Percentiles rank a stretch among this genome's conserved stretches.
These are phyloP conservation scores for Vireo griseus DNA, from an alignment of 2,797 vertebrate genomes.

Conservation along the genomic window DNA sequence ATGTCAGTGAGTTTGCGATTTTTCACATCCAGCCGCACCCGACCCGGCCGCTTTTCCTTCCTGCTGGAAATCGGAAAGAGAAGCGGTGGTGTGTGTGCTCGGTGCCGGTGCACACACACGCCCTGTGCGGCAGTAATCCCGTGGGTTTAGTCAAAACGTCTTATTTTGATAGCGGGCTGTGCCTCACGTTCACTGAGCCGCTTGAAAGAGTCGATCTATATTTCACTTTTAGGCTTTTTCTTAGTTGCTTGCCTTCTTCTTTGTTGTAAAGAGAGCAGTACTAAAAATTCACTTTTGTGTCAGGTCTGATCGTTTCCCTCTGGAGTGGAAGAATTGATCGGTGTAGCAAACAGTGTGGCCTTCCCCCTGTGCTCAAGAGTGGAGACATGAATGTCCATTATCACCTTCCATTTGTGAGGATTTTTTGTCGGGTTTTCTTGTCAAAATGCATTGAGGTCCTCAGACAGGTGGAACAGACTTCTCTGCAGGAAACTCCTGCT, in stretches of 20 bases:
- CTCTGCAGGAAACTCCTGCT: not conserved
- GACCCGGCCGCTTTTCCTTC: not conserved
- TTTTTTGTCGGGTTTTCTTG: rapidly evolving
- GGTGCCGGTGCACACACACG: not conserved
- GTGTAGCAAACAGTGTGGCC: not conserved
- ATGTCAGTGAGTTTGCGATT: not conserved
- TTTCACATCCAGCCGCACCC: not conserved
- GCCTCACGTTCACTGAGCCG: not conserved
- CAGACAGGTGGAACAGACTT: not conserved
- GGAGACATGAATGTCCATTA: too few species aligned
- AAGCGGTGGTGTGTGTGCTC: rapidly evolving
- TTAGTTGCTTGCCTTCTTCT: not conserved
- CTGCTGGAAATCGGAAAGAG: not conserved
- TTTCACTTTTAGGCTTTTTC: not conserved
- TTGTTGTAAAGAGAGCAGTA: not conserved
- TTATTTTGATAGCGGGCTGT: not conserved
- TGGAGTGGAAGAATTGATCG: not conserved
- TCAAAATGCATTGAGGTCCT: not conserved
- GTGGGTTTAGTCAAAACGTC: not conserved
- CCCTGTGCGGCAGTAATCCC: not conserved
- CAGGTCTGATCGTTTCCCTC: not conserved
- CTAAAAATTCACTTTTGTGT: not conserved
- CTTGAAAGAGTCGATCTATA: rapidly evolving
- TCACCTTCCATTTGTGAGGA: not conserved
- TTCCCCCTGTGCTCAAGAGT: rapidly evolving